These are phyloP conservation scores for Amphilophus citrinellus DNA, from an alignment of 2,113 vertebrate species.

Conservation along the genomic window DNA sequence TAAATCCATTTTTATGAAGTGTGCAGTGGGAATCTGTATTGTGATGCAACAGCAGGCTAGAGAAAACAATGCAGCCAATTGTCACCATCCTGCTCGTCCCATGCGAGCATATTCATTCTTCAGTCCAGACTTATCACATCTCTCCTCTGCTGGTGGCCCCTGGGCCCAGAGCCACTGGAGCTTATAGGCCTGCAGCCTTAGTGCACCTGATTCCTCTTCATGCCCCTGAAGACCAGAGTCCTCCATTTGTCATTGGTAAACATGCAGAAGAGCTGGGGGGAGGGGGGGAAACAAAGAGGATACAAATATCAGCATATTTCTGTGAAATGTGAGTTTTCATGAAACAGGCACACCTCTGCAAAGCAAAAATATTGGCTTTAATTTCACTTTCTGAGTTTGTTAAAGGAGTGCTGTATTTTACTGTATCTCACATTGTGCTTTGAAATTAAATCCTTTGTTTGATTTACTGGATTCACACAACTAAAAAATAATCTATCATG, in stretches of 20 bases:
- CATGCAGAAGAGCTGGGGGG: conserved; percentile 61
- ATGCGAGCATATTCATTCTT: conserved; percentile 68
- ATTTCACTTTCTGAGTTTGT: not conserved
- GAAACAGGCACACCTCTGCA: not conserved
- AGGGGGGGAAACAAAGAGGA: conserved; percentile 57
- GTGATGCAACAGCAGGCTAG: conserved; percentile 71
- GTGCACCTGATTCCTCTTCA: conserved; percentile 74
- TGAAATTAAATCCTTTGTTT: not conserved
- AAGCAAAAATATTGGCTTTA: not conserved
- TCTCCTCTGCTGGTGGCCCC: conserved; percentile 69
- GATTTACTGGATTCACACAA: conserved; percentile 29
- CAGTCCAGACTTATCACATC: conserved; percentile 64
- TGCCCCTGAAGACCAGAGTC: conserved; percentile 73
- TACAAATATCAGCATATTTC: conserved; percentile 74
- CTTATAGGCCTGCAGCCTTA: conserved; percentile 58
- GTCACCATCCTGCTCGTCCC: conserved; percentile 64
- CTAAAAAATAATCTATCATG: conserved; percentile 43
- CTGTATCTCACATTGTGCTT: not conserved
- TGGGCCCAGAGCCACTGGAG: conserved; percentile 71
- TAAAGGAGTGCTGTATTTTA: not conserved
- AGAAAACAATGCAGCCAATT: conserved; percentile 70
- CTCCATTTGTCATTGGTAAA: conserved; percentile 83
- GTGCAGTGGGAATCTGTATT: conserved; percentile 62
- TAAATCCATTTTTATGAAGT: conserved; percentile 67
- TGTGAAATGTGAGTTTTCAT: not conserved